A percentile compares a stretch with the other conserved stretches of the same genome.
Conservation (phyloP, 1,140 invertebrate species). For the Zaprionus taronus region DNA sequence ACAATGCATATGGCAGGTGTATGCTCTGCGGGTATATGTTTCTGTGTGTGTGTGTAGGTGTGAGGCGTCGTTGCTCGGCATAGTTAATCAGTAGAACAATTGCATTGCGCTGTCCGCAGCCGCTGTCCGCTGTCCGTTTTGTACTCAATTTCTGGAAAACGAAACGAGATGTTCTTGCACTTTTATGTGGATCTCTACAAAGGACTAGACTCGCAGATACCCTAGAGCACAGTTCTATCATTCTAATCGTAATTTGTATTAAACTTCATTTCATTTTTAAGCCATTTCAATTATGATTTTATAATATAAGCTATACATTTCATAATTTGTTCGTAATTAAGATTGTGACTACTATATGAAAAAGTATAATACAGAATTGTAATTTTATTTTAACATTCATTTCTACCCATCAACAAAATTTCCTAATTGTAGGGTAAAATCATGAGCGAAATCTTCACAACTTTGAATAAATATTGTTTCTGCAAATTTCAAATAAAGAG, state of each 20-base stretch:
- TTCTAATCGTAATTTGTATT: not conserved
- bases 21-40: slow-evolving; percentile 25
- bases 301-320: no score
- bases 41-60: not conserved
- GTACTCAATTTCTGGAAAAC: slow-evolving; percentile 73
- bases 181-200: not conserved
- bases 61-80: slow-evolving; percentile 18
- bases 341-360: no score
- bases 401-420: not conserved
- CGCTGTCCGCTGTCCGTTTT: slow-evolving; percentile 16
- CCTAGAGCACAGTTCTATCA: not conserved
- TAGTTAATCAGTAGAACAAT: slow-evolving; percentile 45
- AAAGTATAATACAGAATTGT: no score
- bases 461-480: not conserved
- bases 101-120: slow-evolving; percentile 7
- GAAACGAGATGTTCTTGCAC: slow-evolving; percentile 39
- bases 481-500: not conserved
- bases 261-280: not conserved
- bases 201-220: not conserved
- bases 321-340: no score
- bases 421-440: not conserved
- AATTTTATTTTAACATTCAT: no score
- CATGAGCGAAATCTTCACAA: not conserved
- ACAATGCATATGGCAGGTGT: slow-evolving; percentile 53
- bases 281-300: no score